phyloP scores from a whole-genome alignment of 1,140 invertebrate genomes.

The Globodera rostochiensis region DNA sequence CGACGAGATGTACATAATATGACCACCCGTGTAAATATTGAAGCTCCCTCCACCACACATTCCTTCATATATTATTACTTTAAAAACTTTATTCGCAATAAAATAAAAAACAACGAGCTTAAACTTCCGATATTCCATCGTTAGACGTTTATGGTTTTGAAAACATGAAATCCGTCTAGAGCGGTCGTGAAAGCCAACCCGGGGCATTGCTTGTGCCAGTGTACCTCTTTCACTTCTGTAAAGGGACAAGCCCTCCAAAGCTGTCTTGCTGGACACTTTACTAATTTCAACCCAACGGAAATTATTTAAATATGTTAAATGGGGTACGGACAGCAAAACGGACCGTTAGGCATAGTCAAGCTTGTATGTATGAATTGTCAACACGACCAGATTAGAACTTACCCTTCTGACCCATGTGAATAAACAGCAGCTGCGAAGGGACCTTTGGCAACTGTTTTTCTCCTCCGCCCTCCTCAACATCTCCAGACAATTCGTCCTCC shows the following conservation, averaged over 20 bases:
- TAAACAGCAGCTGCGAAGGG: conserved; percentile 93
- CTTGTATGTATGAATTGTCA: too few species aligned
- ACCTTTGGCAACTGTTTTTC: conserved; percentile 34
- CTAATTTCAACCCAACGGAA: too few species aligned
- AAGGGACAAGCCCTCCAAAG: conserved; percentile 2
- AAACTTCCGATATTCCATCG: neutral
- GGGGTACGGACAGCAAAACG: too few species aligned
- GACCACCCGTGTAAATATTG: neutral
- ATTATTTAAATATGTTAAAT: too few species aligned
- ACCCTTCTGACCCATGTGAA: conserved; percentile 90
- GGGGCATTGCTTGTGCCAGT: conserved; percentile 94
- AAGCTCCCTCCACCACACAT: neutral
- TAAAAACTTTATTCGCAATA: neutral
- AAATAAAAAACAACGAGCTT: neutral
- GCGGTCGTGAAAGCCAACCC: conserved; percentile 92
- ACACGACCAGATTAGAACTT: neutral
- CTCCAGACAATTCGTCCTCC: conserved; percentile 38
- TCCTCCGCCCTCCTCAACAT: conserved; percentile 5
- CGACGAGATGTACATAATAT: neutral
- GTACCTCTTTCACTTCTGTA: conserved; percentile 84
- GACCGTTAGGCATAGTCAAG: too few species aligned
- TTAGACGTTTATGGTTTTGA: conserved; percentile 95
- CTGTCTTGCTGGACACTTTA: neutral
- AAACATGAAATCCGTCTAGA: conserved; percentile 90
- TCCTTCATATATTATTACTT: neutral